Conservation (phyloP, 2,888 invertebrate genomes). For the Podotricha telesiphe region DNA sequence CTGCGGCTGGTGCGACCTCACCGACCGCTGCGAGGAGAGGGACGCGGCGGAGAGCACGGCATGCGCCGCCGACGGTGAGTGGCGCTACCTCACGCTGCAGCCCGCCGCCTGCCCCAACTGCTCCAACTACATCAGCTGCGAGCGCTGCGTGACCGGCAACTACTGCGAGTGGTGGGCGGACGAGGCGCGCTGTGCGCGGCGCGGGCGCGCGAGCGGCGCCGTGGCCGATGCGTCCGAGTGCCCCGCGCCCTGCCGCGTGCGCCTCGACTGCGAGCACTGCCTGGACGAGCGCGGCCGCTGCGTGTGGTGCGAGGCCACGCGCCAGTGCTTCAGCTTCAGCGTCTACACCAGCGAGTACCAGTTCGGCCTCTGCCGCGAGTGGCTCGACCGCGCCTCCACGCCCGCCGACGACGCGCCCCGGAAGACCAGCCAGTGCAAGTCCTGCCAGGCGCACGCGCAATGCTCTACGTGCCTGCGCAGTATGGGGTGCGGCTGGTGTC, state of each 20-base stretch:
- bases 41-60: conserved; percentile 86
- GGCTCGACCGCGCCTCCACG: conserved; percentile 92
- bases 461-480: conserved; percentile 92
- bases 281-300: conserved; percentile 93
- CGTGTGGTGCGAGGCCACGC: conserved; percentile 97
- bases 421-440: conserved; percentile 89
- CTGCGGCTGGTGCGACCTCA: conserved; percentile 96
- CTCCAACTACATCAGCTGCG: conserved; percentile 94
- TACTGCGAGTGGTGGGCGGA: conserved; percentile 97
- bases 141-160: conserved; percentile 90
- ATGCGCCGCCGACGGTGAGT: conserved; percentile 84
- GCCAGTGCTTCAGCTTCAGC: conserved; percentile 97
- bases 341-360: conserved; percentile 97
- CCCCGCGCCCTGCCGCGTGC: conserved; percentile 91
- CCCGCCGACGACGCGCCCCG: conserved; percentile 62
- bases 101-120: conserved; percentile 94
- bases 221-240: conserved; percentile 86
- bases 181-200: conserved; percentile 92
- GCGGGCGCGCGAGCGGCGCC: conserved; percentile 89
- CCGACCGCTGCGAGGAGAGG: conserved; percentile 87
- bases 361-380: conserved; percentile 95
- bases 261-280: conserved; percentile 91
- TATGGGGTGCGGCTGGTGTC: conserved; percentile 97
- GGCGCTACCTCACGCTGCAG: conserved; percentile 92
- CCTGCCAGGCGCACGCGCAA: conserved; percentile 89